Conservation (phyloP, 2,888 invertebrate genomes). For the Caenorhabditis imperialis region DNA sequence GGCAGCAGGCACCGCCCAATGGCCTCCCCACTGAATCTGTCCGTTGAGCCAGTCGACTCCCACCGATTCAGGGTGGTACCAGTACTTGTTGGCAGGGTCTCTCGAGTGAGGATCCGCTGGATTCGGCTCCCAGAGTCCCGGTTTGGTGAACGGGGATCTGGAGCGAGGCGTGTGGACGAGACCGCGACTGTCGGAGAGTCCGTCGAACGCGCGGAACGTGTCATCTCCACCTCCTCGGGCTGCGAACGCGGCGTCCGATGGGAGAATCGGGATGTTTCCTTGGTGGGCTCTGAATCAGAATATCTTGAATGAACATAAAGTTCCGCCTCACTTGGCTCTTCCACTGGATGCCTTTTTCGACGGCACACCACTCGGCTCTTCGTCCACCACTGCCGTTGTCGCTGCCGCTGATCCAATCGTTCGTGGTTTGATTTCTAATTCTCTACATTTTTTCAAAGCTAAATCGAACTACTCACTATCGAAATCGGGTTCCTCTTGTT, state of each 20-base stretch:
- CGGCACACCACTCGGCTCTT: neutral
- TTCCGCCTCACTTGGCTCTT: slow-evolving; percentile 17
- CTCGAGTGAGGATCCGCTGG: slow-evolving; percentile 70
- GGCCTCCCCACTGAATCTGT: slow-evolving; percentile 66
- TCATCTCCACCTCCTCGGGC: slow-evolving; percentile 45
- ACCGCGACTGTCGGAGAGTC: slow-evolving; percentile 61
- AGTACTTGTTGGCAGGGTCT: slow-evolving; percentile 71
- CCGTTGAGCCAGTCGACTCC: slow-evolving; percentile 70
- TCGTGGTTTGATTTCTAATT: slow-evolving; percentile 34
- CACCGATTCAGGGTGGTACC: slow-evolving; percentile 66
- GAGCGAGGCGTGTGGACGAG: slow-evolving; percentile 61
- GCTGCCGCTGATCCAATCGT: slow-evolving; percentile 26
- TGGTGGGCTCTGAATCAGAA: slow-evolving; percentile 34
- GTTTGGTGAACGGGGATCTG: slow-evolving; percentile 69
- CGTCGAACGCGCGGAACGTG: slow-evolving; percentile 60
- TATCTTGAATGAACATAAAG: too few relatives aligned
- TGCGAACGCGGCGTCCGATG: slow-evolving; percentile 61
- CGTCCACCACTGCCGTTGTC: slow-evolving; percentile 24
- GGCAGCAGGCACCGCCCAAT: slow-evolving; percentile 70
- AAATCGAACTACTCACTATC: too few relatives aligned
- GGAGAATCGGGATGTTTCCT: slow-evolving; percentile 61
- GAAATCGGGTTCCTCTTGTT: slow-evolving; percentile 23
- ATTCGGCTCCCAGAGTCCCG: slow-evolving; percentile 71
- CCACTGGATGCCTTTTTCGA: slow-evolving; percentile 34
- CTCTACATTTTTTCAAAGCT: too few relatives aligned